Conservation (phyloP, 2,113 vertebrate species). For the Lanius ludovicianus region DNA sequence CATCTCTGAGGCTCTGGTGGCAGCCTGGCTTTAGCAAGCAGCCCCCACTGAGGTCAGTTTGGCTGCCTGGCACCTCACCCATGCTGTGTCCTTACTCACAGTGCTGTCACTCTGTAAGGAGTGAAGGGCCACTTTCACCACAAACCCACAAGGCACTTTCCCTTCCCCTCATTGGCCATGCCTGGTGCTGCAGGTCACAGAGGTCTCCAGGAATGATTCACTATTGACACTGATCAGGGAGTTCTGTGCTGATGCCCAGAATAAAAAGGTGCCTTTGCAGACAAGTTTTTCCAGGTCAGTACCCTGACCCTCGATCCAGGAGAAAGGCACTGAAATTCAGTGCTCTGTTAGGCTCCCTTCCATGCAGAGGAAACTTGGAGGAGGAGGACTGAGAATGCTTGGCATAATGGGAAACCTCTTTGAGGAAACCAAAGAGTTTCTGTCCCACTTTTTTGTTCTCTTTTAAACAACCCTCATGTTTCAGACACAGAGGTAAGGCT, state of each 20-base stretch:
- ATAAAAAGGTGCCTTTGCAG: not conserved
- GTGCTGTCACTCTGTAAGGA: not conserved
- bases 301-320: not conserved
- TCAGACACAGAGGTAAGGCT: not conserved
- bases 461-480: not conserved
- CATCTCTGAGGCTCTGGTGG: not conserved
- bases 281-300: not conserved
- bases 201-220: not conserved
- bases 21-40: not conserved
- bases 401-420: not conserved
- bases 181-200: not conserved
- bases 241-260: not conserved
- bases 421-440: not conserved
- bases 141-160: not conserved
- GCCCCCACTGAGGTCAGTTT: not conserved
- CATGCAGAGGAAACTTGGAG: not conserved
- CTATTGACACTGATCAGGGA: not conserved
- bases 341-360: not conserved
- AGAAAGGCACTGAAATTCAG: not conserved
- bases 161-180: not conserved
- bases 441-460: not conserved
- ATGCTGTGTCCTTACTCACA: rapidly evolving
- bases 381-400: not conserved
- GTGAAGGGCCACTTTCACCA: not conserved
- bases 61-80: not conserved